Percentiles rank a stretch among this genome's conserved stretches.
These are phyloP conservation scores for Oncorhynchus nerka DNA, from an alignment of 2,113 vertebrate species.

Conservation along the genomic window DNA sequence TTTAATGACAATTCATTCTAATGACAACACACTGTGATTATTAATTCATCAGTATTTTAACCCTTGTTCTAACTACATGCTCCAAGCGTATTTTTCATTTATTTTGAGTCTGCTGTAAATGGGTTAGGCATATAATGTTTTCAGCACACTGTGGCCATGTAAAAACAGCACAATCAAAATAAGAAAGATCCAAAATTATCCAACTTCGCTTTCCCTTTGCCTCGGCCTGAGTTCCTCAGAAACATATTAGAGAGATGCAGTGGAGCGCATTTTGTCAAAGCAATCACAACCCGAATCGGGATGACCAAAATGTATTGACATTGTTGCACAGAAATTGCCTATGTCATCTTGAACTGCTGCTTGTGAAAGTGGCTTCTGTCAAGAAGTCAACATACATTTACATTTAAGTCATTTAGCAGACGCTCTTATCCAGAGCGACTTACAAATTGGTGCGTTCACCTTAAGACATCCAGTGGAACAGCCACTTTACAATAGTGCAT, in stretches of 20 bases:
- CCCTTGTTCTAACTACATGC: no score
- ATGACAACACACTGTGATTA: no score
- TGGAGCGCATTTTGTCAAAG: neutral
- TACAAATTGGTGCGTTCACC: no score
- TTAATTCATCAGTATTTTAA: no score
- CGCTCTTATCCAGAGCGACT: no score
- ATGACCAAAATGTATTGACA: neutral
- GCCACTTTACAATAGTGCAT: no score
- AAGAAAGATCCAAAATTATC: neutral
- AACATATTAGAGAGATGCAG: neutral
- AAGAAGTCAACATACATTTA: neutral
- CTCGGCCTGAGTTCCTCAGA: neutral
- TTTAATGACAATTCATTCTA: no score
- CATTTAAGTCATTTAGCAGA: no score
- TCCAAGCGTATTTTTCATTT: no score
- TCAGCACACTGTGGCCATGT: neutral
- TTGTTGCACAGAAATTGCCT: neutral
- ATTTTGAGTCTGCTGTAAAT: no score
- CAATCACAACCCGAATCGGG: neutral
- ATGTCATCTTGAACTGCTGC: neutral
- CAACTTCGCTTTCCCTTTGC: neutral
- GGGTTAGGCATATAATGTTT: no score
- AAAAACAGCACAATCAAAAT: neutral
- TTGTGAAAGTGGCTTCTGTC: neutral
- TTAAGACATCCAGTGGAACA: no score